Conservation (phyloP, 2,888 invertebrate species). For the Tachystola acroxantha region DNA sequence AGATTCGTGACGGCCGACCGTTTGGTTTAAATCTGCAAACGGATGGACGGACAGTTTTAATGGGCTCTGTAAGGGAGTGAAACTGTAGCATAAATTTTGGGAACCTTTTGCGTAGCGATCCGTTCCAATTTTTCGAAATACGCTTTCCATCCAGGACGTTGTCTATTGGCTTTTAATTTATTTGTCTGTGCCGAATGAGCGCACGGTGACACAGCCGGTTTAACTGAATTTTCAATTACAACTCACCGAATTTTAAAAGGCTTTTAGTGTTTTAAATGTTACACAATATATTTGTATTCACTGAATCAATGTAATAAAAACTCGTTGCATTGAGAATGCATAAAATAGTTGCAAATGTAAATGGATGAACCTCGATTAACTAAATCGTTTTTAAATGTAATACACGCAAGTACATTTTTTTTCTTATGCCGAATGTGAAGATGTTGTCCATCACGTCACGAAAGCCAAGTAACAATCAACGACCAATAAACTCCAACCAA, state of each 20-base stretch:
- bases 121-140: conserved; percentile 48
- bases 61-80: conserved; percentile 56
- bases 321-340: no score
- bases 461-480: conserved; percentile 28
- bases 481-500: conserved; percentile 53
- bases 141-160: conserved; percentile 32
- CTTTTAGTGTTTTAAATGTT: no score
- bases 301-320: no score
- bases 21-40: conserved; percentile 63
- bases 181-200: conserved; percentile 43
- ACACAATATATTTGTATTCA: no score
- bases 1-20: conserved; percentile 51
- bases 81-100: conserved; percentile 56
- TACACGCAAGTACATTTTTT: no score
- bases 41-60: conserved; percentile 65
- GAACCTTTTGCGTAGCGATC: conserved; percentile 34
- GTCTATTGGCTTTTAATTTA: conserved; percentile 60
- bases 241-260: background rate
- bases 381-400: no score
- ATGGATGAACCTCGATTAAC: no score
- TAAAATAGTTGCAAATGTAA: no score
- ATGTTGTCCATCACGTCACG: no score
- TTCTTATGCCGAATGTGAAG: no score
- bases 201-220: conserved; percentile 18
- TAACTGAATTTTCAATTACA: conserved; percentile 27